Base-by-base conservation (phyloP, 2,113 vertebrate genomes). In the Nothobranchius kuhntae region DNA sequence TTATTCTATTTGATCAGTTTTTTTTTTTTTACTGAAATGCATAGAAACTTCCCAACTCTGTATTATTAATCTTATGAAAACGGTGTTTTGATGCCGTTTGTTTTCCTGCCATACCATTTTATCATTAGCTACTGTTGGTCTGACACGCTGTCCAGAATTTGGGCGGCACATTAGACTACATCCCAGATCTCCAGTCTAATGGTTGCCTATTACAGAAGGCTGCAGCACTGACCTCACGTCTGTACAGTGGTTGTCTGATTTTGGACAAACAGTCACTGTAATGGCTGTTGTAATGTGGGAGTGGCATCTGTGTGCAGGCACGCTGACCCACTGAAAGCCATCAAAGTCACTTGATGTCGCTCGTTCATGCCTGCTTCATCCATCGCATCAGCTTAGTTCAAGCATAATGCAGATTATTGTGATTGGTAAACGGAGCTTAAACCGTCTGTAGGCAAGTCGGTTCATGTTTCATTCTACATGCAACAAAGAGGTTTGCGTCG, bases 261-360 rank as follows among this genome's bases (percentile, higher is more conserved):
- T 68, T 6, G 4, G 57, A 47, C n/a, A 63, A 80, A 87, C 88
- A 90, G 42, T 65, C 71, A 75, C 86, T 89, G 80, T 87, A 17
- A 65, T 61, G 64, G 35, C 15, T 59, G 67, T 61, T 78, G 62
- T 76, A 26, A 73, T 85, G 88, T 86, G 82, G 88, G 86, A 85
- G 87, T 38, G 76, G 87, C 82, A 83, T 89, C 75, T 57, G 62
- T 71, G 53, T 75, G 73, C 80, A 42, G 72, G 75, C 30, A 30
- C 4, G 30, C 30, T 30, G 30, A 30, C 30, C 30, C 30, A 30
- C 74, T 68, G 64, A 54, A 78, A 58, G 51, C 53, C 60, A 54
- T 71, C 60, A 63, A 45, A 48, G 8, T 63, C 36, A 30, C 30
- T 21, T 30, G 30, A 30, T 4, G 38, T 40, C 38, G 6, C 38